Evolutionary conservation across 2,797 vertebrate genomes (phyloP), one percentile per base, ranked within the genome.

Genomic region (Erethizon dorsatum): DNA sequence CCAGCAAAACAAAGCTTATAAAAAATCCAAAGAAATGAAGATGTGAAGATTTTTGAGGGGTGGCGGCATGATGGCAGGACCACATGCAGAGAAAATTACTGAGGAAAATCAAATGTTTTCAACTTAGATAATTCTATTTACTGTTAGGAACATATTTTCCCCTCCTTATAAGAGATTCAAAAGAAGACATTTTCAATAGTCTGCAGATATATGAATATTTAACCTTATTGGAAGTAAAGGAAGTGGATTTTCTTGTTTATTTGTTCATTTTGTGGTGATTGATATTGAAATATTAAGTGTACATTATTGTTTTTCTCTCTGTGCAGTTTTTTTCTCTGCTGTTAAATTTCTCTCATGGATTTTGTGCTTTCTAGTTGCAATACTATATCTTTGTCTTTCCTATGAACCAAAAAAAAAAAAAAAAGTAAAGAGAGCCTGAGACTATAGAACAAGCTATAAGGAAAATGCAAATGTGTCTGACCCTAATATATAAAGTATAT

Each of bases 161-260:
- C 2, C 11, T 96, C 86, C 89, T n/a, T 26, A 2, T 73, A 63
- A 1, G n/a, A 57, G 4, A 88, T 95, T 97, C 95, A 83, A 95
- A 85, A 83, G 50, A 87, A 91, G 92, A 0, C 0, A 17, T 57
- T 97, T 97, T 91, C 73, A 80, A 22, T 47, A 94, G 13, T 15
- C 73, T 50, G 13, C 45, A 50, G 45, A 50, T 17, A 84, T 83
- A 45, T 78, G 31, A 95, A 33, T 75, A 52, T 3, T 90, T 95
- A 10, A 86, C 77, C 57, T 92, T 92, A 3, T 24, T 78, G 63
- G 22, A 97, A 90, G 28, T 65, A 93, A 90, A 92, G 22, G 69
- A 87, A 91, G 17, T 82, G 7, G 10, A 94, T 97, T 93, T 96
- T 83, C 69, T 96, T 84, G 2, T 80, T 91, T 92, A 37, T 69